Base-by-base conservation (phyloP, 2,888 invertebrate species). In the Acanthoscelides obtectus region DNA sequence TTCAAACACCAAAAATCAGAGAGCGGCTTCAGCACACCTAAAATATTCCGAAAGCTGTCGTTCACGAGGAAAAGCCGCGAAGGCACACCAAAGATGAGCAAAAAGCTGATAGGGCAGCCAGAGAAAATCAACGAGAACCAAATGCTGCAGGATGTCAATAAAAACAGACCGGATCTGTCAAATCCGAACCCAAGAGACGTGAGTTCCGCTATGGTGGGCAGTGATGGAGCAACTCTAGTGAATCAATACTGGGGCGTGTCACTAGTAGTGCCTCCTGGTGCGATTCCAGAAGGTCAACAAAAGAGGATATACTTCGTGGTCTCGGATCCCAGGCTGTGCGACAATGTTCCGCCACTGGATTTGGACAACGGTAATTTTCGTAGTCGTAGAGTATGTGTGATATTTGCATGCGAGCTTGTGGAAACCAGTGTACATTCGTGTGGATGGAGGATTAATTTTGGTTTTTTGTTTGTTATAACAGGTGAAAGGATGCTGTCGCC, bases 401-500 rank as follows among this genome's bases (percentile, higher is more conserved):
- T 67, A 22, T 71, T 69, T 69, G 22, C 71, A 20, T 22, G 45
- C 22, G 71, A 27, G 63, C 68, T 66, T 71, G 3, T 45, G 69
- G 71, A 73, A 77, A 77, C 80, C 80, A 79, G 81, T 81, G 81
- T 80, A 81, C 80, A 81, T 81, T n/a, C 64, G 64, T 64, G 8
- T 72, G 6, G 17, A 64, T 22, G 5, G 25, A 67, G 22, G 68
- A 22, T 21, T 25, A 70, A 68, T 72, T 68, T 71, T 45, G 67
- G 73, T 19, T 68, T 68, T 65, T 22, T 72, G 68, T 72, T 70
- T 72, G 71, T 66, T 66, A 72, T 75, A 74, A 21, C 74, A 96
- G 96, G 97, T 90, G 97, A 98, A 89, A 94, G 95, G 75, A 91
- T 97, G 89, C 89, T 97, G 80, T 96, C 96, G 81, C 97, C 97